A percentile compares a stretch with the other conserved stretches of the same genome.
These are phyloP conservation scores for Caenorhabditis doughertyi DNA, from an alignment of 2,888 invertebrate species.

Conservation along the genomic window DNA sequence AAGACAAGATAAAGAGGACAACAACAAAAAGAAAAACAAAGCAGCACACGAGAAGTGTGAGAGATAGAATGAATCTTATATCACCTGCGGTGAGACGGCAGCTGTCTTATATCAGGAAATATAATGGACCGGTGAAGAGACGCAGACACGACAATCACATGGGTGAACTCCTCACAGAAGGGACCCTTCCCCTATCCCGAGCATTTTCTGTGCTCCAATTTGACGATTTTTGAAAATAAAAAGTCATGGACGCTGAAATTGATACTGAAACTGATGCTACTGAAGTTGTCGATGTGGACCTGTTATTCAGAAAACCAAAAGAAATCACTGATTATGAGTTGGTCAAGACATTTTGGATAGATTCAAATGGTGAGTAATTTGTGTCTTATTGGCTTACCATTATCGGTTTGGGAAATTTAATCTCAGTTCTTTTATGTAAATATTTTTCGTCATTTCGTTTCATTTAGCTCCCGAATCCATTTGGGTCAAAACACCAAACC, in stretches of 20 bases:
- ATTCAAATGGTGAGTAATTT: constrained; percentile 21
- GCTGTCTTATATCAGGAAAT: constrained; percentile 33
- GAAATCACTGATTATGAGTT: constrained; percentile 37
- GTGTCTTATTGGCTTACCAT: too few relatives aligned
- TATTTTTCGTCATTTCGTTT: background rate
- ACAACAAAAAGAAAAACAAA: constrained; percentile 52
- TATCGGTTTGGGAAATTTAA: background rate
- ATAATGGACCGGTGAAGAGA: constrained; percentile 23
- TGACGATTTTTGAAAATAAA: background rate
- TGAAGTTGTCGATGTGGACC: constrained; percentile 36
- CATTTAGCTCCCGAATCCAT: too few relatives aligned
- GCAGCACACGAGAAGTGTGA: constrained; percentile 32
- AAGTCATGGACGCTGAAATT: constrained; percentile 28
- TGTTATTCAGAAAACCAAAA: constrained; percentile 41
- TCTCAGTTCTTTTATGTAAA: background rate
- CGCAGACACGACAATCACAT: constrained; percentile 50
- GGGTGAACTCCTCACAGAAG: constrained; percentile 27
- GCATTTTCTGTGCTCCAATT: constrained; percentile 7
- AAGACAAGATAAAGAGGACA: constrained; percentile 5
- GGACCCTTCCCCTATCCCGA: background rate
- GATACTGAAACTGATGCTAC: constrained; percentile 12
- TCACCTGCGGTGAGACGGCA: constrained; percentile 59
- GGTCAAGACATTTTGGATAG: constrained; percentile 48
- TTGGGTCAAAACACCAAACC: too few relatives aligned
- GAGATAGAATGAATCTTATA: constrained; percentile 10